Evolutionary conservation across 64 coral and sea anemone genomes (phyloP).

Genomic region (Stylophora pistillata): DNA sequence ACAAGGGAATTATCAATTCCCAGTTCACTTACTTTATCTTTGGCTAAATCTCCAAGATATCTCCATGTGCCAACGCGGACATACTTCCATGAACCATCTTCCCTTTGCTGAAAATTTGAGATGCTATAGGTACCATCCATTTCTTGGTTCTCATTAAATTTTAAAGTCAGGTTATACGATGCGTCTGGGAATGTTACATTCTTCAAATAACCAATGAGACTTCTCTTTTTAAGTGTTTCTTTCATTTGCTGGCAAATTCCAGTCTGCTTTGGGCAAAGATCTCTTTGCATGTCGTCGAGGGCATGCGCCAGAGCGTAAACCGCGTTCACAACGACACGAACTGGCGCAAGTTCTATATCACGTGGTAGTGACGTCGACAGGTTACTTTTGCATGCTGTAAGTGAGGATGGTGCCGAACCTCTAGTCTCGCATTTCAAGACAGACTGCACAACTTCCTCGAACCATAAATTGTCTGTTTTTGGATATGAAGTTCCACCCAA

Average conservation of each 20-base stretch:
- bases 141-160: constrained; percentile 91
- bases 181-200: constrained; percentile 84
- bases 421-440: constrained; percentile 47
- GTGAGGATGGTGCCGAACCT: neutral
- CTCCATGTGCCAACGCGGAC: constrained; percentile 78
- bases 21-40: constrained; percentile 13
- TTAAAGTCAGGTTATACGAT: constrained; percentile 51
- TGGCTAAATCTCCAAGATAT: neutral
- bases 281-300: constrained; percentile 65
- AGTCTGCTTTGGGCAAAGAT: constrained; percentile 43
- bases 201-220: constrained; percentile 67
- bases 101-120: constrained; percentile 80
- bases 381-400: neutral
- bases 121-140: constrained; percentile 90
- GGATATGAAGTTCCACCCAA: neutral
- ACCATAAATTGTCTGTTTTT: constrained; percentile 52
- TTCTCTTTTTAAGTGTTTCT: neutral
- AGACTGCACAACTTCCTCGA: constrained; percentile 59
- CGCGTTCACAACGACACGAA: constrained; percentile 93
- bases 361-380: constrained; percentile 1
- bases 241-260: constrained; percentile 75
- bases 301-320: constrained; percentile 89
- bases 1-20: constrained; percentile 40
- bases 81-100: constrained; percentile 58
- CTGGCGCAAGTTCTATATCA: constrained; percentile 79